Evolutionary conservation across 2,888 invertebrate genomes (phyloP), one percentile per base, ranked within the genome.

Genomic region (Agriopis marginaria): DNA sequence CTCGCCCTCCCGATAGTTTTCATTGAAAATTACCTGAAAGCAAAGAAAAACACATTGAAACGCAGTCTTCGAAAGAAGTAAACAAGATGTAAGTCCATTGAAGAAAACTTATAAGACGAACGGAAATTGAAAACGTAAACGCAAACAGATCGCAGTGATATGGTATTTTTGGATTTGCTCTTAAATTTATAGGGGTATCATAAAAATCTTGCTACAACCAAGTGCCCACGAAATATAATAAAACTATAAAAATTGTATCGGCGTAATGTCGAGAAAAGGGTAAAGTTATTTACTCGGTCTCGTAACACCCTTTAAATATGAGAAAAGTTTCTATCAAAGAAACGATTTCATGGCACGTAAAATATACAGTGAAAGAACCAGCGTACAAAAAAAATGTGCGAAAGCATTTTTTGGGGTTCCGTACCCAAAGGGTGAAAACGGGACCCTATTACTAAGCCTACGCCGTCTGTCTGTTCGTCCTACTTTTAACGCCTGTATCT

Each of bases 101-200:
- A 60, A 71, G 70, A 66, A 71, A 77, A 79, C 75, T 75, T 71
- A 69, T 53, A 75, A 71, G 75, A 66, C 68, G 73, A 77, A 70
- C 79, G 85, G 86, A 86, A 84, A 86, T 86, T 86, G 82, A 83
- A 85, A 83, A 82, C 79, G 79, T 78, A 79, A 80, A 83, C 82
- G 77, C 74, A 77, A 76, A 79, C 76, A 71, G 66, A 68, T 71
- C 62, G 66, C 45, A 11, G 62, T 60, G 55, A 55, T 40, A 68
- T 17, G 62, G 66, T 70, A 73, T 69, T 79, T 74, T 71, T 70
- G 72, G 73, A 73, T 76, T 71, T 66, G 51, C 69, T 79, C 79
- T 72, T 76, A 77, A 77, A 69, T 49, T 62, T 59, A 72, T 61
- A 63, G 23, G 66, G 56, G 32, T 66, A 63, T 62, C 65, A 70